Evolutionary conservation across 2,113 vertebrate species (phyloP).

Genomic region (Cyanocitta stelleri): DNA sequence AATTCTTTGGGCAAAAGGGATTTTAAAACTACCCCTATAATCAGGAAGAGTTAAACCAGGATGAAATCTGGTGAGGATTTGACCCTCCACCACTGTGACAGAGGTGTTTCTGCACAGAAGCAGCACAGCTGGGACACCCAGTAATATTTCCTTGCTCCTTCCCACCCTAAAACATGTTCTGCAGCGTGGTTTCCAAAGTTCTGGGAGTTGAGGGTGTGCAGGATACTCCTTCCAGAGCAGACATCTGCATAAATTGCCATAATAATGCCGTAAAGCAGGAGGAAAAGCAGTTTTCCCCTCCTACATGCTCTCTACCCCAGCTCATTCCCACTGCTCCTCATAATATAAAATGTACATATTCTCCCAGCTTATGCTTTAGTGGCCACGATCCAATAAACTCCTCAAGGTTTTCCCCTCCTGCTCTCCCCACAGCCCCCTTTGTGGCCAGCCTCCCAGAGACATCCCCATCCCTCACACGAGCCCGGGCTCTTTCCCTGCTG

Average conservation of each 20-base stretch:
- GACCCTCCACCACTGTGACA: neutral
- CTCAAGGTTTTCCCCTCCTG: neutral
- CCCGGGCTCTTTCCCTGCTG: neutral
- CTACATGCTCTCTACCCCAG: neutral
- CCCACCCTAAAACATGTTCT: neutral
- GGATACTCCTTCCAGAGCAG: neutral
- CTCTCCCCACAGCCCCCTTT: neutral
- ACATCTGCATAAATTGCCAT: neutral
- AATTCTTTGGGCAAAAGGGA: neutral
- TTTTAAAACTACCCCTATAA: neutral
- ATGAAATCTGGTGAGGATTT: neutral
- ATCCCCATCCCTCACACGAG: rapidly evolving
- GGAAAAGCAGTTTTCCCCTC: neutral
- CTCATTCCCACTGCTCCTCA: neutral
- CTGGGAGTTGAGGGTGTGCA: neutral
- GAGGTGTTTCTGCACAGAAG: neutral
- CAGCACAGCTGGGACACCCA: neutral
- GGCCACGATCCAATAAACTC: neutral
- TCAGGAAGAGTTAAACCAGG: neutral
- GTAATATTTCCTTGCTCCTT: neutral
- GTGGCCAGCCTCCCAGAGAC: neutral
- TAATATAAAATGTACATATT: neutral
- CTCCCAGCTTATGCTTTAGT: neutral
- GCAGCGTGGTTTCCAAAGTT: neutral
- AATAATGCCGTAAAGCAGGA: neutral